Evolutionary conservation across 2,888 invertebrate species (phyloP).

Genomic region (Callosobruchus maculatus): DNA sequence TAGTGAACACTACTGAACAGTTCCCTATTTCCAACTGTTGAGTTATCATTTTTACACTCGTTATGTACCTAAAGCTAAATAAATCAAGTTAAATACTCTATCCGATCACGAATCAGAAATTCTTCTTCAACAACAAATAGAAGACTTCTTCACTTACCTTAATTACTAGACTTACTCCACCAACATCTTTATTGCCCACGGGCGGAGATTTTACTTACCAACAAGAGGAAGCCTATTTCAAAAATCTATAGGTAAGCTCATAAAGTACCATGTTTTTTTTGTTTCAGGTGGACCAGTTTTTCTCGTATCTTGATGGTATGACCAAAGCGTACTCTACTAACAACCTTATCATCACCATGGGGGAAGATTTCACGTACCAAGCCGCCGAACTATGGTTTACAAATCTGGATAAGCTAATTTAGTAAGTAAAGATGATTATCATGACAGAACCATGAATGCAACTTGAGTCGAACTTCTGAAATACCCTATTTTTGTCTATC

Average conservation of each 20-base stretch:
- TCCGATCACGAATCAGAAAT: no score
- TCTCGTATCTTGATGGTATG: slow-evolving; percentile 55
- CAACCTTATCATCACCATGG: slow-evolving; percentile 87
- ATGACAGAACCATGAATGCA: no score
- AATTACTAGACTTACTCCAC: slow-evolving; percentile 58
- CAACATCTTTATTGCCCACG: slow-evolving; percentile 80
- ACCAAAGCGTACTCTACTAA: slow-evolving; percentile 58
- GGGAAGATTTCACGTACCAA: slow-evolving; percentile 87
- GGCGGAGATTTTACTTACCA: slow-evolving; percentile 89
- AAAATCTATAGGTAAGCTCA: slow-evolving; percentile 87
- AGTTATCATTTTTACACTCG: no score
- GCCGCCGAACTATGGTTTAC: slow-evolving; percentile 72
- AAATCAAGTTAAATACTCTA: no score
- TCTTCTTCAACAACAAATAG: slow-evolving; percentile 48
- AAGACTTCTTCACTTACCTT: slow-evolving; percentile 55
- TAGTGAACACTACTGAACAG: no score
- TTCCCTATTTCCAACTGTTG: no score
- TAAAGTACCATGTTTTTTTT: slow-evolving; percentile 40
- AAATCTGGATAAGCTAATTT: slow-evolving; percentile 85
- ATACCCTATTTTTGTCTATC: no score
- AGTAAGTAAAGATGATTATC: slow-evolving; percentile 53
- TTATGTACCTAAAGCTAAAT: no score
- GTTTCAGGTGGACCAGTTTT: slow-evolving; percentile 57
- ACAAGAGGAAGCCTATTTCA: slow-evolving; percentile 71
- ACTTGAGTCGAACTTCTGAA: no score